phyloP scores from a whole-genome alignment of 2,888 invertebrate genomes.

The Cephus spinipes region DNA sequence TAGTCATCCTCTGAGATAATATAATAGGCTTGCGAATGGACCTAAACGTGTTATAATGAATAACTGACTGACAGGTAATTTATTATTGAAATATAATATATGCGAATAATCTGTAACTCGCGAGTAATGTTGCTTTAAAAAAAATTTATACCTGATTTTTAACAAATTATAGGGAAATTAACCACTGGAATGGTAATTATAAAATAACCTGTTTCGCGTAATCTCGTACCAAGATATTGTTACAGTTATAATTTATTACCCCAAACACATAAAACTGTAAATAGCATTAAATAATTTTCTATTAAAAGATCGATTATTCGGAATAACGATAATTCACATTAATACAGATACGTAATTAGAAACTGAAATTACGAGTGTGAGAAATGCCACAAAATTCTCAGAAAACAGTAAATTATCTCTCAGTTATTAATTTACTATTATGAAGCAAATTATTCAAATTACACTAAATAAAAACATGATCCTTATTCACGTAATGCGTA shows the following conservation, averaged over 20 bases:
- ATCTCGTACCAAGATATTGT: not conserved
- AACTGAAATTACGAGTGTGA: not conserved
- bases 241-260: not conserved
- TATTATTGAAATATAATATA: not conserved
- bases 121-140: not conserved
- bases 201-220: not conserved
- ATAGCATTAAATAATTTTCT: not conserved
- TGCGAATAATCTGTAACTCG: not conserved
- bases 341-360: not conserved
- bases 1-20: not conserved
- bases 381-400: not conserved
- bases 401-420: not conserved
- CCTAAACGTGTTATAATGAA: not conserved
- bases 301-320: not conserved
- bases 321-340: not conserved
- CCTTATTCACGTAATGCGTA: not conserved
- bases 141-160: not conserved
- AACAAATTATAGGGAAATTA: not conserved
- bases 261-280: not conserved
- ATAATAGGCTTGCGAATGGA: not conserved
- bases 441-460: not conserved
- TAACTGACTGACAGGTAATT: not conserved
- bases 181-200: too few species aligned
- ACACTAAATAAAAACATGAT: not conserved
- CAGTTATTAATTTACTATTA: not conserved